phyloP scores from a whole-genome alignment of 2,797 vertebrate species.

The Sebastes taczanowskii region DNA sequence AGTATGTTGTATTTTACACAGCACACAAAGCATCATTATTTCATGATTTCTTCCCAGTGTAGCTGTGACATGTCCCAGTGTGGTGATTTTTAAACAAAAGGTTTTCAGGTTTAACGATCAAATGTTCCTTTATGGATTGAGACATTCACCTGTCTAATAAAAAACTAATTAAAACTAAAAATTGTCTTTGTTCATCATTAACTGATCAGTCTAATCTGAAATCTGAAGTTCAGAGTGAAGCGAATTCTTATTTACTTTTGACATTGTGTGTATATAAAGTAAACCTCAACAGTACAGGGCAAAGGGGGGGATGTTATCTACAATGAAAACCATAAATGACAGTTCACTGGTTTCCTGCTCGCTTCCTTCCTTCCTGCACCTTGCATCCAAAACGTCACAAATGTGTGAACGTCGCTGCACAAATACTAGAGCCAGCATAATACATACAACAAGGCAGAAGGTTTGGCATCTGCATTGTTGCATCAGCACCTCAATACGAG shows the following conservation, averaged over 20 bases:
- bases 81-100: not conserved
- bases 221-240: not conserved
- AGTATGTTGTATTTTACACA: not conserved
- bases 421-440: not conserved
- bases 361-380: slow-evolving; percentile 45
- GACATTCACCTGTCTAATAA: not conserved
- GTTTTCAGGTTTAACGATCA: not conserved
- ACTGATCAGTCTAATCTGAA: not conserved
- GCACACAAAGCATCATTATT: not conserved
- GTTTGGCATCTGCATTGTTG: not conserved
- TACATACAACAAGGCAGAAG: too few relatives aligned
- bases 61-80: too few relatives aligned
- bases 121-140: not conserved
- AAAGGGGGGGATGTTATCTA: not conserved
- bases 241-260: not conserved
- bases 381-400: slow-evolving; percentile 1
- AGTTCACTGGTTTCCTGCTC: slow-evolving; percentile 49
- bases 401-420: not conserved
- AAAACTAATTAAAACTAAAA: not conserved
- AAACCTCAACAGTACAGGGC: not conserved
- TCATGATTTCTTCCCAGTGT: not conserved
- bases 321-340: slow-evolving; percentile 33
- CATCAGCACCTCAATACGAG: not conserved
- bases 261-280: not conserved
- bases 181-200: too few relatives aligned